Evolutionary conservation across 2,113 vertebrate species (phyloP).

Genomic region (Channa maculata): DNA sequence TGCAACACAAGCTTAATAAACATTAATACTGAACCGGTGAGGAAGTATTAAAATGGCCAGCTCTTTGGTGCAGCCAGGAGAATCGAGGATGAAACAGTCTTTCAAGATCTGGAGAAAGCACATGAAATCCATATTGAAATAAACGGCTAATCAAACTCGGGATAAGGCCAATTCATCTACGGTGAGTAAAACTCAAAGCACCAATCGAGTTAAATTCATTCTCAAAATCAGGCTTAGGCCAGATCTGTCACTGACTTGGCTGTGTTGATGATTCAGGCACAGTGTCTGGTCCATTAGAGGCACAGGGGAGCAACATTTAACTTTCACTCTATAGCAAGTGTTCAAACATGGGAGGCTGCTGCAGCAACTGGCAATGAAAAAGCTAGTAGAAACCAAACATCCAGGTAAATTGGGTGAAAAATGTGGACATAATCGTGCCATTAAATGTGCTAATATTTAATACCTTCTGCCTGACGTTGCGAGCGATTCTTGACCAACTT

Average conservation of each 20-base stretch:
- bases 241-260: slow-evolving; percentile 53
- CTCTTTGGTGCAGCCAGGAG: slow-evolving; percentile 49
- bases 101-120: slow-evolving; percentile 27
- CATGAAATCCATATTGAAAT: too few relatives aligned
- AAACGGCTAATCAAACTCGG: too few relatives aligned
- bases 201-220: background rate
- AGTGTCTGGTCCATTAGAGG: slow-evolving; percentile 67
- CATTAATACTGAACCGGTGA: slow-evolving; percentile 44
- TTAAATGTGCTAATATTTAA: too few relatives aligned
- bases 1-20: slow-evolving; percentile 27
- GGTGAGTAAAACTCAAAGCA: too few relatives aligned
- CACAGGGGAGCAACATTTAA: slow-evolving; percentile 44
- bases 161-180: too few relatives aligned
- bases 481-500: too few relatives aligned
- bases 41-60: slow-evolving; percentile 31
- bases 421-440: too few relatives aligned
- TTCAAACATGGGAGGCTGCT: slow-evolving; percentile 2
- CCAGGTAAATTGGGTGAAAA: too few relatives aligned
- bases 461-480: too few relatives aligned
- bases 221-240: background rate
- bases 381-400: background rate
- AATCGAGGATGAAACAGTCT: slow-evolving; percentile 3
- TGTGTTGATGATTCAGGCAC: slow-evolving; percentile 64
- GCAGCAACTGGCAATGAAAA: slow-evolving; percentile 12
- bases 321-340: slow-evolving; percentile 14